Conservation (phyloP, 2,888 invertebrate genomes). For the Dynastes grantii region DNA sequence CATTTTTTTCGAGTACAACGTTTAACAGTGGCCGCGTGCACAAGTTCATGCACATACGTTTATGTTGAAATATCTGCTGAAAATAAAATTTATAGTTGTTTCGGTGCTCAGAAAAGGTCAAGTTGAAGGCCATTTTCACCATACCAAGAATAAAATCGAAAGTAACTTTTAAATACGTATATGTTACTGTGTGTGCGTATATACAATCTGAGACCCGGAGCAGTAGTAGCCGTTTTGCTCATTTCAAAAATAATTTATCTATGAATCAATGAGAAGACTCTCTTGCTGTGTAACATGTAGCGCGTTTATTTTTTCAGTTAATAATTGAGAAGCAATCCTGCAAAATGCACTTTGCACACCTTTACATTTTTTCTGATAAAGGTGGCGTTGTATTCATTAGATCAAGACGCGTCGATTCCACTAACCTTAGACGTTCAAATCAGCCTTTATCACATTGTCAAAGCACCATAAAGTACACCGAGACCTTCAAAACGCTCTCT, state of each 20-base stretch:
- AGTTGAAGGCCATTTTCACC: constrained; percentile 49
- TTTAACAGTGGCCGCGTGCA: constrained; percentile 22
- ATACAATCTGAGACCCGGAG: neutral
- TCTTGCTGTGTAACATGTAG: no score
- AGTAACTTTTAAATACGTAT: constrained; percentile 39
- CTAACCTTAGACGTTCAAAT: no score
- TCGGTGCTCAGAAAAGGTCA: constrained; percentile 44
- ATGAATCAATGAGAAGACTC: neutral
- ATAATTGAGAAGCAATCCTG: no score
- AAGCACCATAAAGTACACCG: no score
- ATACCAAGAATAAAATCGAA: constrained; percentile 48
- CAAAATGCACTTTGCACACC: no score
- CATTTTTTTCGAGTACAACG: constrained; percentile 26
- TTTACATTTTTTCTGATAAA: no score
- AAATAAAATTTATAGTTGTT: constrained; percentile 49
- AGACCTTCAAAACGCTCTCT: no score
- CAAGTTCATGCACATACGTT: constrained; percentile 28
- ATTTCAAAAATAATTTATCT: neutral
- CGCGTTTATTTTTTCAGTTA: no score
- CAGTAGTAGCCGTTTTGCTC: neutral
- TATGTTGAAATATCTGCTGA: constrained; percentile 48
- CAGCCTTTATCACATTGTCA: no score
- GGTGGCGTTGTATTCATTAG: no score
- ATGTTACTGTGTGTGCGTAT: neutral
- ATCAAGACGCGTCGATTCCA: no score